These are phyloP conservation scores for Anser brachyrhynchus DNA, from an alignment of 2,113 vertebrate genomes.

Conservation along the genomic window DNA sequence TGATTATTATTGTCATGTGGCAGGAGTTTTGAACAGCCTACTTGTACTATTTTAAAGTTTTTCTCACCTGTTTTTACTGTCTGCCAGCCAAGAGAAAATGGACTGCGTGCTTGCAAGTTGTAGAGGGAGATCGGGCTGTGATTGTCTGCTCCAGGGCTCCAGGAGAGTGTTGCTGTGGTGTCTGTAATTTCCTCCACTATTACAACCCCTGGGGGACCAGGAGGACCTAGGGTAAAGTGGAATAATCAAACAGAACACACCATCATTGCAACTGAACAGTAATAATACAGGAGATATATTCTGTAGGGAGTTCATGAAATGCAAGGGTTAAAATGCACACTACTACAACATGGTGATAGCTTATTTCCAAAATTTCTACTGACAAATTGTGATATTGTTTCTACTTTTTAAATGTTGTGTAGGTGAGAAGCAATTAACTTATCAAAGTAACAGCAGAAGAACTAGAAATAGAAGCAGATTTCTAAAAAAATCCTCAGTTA, in stretches of 20 bases:
- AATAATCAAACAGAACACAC: constrained; percentile 30
- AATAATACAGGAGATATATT: not conserved
- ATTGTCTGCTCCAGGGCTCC: constrained; percentile 92
- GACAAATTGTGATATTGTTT: not conserved
- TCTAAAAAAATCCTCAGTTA: not conserved
- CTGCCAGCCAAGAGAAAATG: constrained; percentile 98
- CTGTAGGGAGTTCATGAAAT: constrained; percentile 30
- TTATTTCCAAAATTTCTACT: constrained; percentile 16
- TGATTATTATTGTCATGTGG: not conserved
- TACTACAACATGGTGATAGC: not conserved
- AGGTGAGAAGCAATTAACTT: constrained; percentile 7
- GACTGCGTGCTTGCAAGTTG: constrained; percentile 94
- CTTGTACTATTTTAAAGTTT: not conserved
- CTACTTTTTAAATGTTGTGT: not conserved
- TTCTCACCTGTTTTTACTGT: constrained; percentile 92
- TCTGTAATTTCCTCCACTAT: constrained; percentile 97
- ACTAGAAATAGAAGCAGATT: constrained; percentile 19
- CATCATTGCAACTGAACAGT: not conserved
- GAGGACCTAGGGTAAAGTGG: constrained; percentile 84
- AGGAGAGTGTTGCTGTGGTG: constrained; percentile 91
- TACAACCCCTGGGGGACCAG: constrained; percentile 94
- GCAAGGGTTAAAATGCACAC: not conserved
- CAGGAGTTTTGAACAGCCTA: constrained; percentile 6
- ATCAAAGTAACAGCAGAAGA: constrained; percentile 7
- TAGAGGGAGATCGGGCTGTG: constrained; percentile 94